phyloP scores from a whole-genome alignment of 2,113 vertebrate species.

The Carassius gibelio region DNA sequence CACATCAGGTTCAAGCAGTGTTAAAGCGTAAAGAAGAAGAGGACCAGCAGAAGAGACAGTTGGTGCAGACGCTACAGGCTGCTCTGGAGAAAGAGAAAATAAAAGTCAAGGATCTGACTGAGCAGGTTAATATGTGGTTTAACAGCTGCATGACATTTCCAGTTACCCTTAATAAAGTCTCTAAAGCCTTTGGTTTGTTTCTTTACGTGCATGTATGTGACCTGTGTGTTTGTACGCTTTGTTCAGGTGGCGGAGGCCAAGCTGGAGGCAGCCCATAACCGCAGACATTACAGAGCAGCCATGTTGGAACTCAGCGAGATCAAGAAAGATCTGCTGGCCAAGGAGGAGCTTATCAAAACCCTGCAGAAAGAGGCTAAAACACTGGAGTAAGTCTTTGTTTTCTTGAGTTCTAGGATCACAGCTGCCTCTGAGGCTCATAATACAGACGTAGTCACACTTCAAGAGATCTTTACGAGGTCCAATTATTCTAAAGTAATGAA shows the following conservation, averaged over 20 bases:
- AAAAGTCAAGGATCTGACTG: constrained; percentile 85
- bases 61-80: constrained; percentile 84
- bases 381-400: constrained; percentile 81
- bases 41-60: constrained; percentile 90
- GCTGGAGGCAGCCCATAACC: constrained; percentile 88
- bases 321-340: constrained; percentile 91
- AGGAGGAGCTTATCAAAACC: constrained; percentile 84
- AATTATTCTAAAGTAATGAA: not conserved
- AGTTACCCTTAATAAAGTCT: not conserved
- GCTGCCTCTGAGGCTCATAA: not conserved
- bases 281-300: constrained; percentile 91
- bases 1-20: constrained; percentile 89
- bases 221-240: constrained; percentile 24
- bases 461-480: not conserved
- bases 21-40: constrained; percentile 94
- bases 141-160: constrained; percentile 1
- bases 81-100: constrained; percentile 88
- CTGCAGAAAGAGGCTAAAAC: constrained; percentile 85
- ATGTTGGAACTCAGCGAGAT: constrained; percentile 91
- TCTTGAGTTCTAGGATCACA: not conserved
- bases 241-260: constrained; percentile 86
- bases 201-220: not conserved
- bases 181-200: not conserved
- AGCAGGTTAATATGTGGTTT: constrained; percentile 79
- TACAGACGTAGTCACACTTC: not conserved